phyloP scores from a whole-genome alignment of 2,797 vertebrate species.

The Avahi laniger region DNA sequence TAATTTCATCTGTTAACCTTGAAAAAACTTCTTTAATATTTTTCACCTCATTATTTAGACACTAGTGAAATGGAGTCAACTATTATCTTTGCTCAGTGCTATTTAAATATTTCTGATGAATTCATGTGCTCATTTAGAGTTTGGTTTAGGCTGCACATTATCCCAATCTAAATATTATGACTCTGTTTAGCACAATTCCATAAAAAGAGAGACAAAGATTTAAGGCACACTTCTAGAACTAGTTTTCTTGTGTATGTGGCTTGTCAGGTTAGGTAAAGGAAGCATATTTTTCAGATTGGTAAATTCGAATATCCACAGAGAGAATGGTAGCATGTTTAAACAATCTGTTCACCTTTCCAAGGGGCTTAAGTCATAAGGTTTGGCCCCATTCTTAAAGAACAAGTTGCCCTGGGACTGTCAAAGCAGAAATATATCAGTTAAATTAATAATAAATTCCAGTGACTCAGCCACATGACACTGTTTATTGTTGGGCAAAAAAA shows the following conservation, averaged over 20 bases:
- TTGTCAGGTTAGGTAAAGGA: not conserved
- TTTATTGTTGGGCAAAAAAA: not conserved
- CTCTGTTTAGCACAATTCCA: not conserved
- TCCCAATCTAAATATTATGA: not conserved
- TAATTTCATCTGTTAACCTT: not conserved
- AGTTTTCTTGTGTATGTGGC: not conserved
- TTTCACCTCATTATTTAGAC: not conserved
- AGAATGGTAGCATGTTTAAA: not conserved
- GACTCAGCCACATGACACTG: not conserved
- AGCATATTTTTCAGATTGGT: not conserved
- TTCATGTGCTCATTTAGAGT: not conserved
- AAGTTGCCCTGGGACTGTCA: conserved; percentile 23
- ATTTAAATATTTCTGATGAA: not conserved
- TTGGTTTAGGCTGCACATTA: not conserved
- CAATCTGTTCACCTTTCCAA: not conserved
- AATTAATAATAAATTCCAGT: not conserved
- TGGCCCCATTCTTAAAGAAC: not conserved
- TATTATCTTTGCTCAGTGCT: not conserved
- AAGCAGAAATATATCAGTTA: not conserved
- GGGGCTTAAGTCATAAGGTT: not conserved
- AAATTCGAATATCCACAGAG: not conserved
- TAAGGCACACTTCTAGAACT: not conserved
- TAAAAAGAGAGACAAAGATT: not conserved
- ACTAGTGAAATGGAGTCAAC: not conserved
- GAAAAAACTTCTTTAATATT: not conserved